Conservation (phyloP, 2,888 invertebrate species). For the Cheilosia variabilis region DNA sequence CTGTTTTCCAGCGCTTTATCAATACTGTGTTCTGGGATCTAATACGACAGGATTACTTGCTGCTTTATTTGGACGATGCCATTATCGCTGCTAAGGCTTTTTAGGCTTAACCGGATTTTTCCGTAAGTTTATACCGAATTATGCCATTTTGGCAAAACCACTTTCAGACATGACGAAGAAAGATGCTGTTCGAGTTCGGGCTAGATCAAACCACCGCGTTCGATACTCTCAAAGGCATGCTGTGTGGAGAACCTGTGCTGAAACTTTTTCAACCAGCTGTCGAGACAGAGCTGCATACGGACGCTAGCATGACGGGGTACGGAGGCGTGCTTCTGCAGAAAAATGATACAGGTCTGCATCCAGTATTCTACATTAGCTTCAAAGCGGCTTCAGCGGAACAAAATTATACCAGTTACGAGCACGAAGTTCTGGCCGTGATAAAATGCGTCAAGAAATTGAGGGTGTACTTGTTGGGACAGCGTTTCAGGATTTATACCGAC, state of each 20-base stretch:
- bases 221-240: neutral
- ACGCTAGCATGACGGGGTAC: conserved; percentile 77
- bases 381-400: conserved; percentile 76
- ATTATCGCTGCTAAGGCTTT: conserved; percentile 71
- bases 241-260: conserved; percentile 72
- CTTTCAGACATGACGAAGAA: conserved; percentile 1
- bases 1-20: neutral
- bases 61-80: conserved; percentile 78
- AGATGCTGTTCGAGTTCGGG: neutral
- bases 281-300: conserved; percentile 77
- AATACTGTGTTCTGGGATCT: neutral
- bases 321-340: conserved; percentile 77
- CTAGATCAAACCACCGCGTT: neutral
- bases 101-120: conserved; percentile 4
- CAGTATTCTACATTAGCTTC: conserved; percentile 76
- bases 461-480: conserved; percentile 75
- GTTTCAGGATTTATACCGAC: conserved; percentile 70
- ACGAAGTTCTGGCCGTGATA: conserved; percentile 78
- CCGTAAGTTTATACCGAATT: neutral
- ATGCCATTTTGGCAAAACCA: neutral
- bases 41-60: neutral
- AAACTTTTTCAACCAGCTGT: conserved; percentile 76
- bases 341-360: conserved; percentile 52
- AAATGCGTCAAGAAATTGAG: conserved; percentile 74
- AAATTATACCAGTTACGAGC: conserved; percentile 78